Percentiles rank a stretch among this genome's conserved stretches.
Conservation (phyloP, 2,113 vertebrate species). For the Acinonyx jubatus region DNA sequence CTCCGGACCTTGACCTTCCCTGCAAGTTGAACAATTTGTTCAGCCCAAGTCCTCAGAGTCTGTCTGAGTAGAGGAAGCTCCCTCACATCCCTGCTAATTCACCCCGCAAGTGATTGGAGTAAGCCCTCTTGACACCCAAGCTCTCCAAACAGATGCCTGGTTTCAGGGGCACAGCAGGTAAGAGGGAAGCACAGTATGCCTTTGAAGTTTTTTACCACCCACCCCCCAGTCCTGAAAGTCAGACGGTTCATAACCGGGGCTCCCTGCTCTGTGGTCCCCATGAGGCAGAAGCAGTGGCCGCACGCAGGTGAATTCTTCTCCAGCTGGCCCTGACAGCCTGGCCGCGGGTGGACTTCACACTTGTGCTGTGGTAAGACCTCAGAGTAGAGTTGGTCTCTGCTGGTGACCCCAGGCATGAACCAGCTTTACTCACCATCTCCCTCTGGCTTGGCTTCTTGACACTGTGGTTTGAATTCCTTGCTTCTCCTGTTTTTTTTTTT, state of each 20-base stretch:
- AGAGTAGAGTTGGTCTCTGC: not conserved
- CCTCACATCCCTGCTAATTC: not conserved
- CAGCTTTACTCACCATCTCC: rapidly evolving
- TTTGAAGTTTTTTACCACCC: not conserved
- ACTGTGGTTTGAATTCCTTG: not conserved
- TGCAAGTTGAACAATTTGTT: not conserved
- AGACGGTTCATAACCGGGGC: not conserved
- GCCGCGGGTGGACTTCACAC: not conserved
- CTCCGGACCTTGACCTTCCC: not conserved
- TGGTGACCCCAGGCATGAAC: not conserved
- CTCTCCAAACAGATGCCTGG: not conserved
- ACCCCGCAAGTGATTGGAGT: not conserved
- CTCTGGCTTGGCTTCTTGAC: not conserved
- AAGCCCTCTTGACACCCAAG: not conserved
- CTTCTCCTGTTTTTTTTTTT: not conserved
- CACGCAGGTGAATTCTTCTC: not conserved
- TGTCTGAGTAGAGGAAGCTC: not conserved
- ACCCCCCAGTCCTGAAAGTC: no score
- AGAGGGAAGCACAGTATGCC: not conserved
- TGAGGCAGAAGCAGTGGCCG: not conserved
- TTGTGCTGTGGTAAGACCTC: rapidly evolving
- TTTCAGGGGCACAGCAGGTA: not conserved
- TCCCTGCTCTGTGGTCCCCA: not conserved
- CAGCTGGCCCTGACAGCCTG: no score
- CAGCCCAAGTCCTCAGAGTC: not conserved